Conservation (phyloP, 2,797 vertebrate species). For the Leuciscus waleckii region DNA sequence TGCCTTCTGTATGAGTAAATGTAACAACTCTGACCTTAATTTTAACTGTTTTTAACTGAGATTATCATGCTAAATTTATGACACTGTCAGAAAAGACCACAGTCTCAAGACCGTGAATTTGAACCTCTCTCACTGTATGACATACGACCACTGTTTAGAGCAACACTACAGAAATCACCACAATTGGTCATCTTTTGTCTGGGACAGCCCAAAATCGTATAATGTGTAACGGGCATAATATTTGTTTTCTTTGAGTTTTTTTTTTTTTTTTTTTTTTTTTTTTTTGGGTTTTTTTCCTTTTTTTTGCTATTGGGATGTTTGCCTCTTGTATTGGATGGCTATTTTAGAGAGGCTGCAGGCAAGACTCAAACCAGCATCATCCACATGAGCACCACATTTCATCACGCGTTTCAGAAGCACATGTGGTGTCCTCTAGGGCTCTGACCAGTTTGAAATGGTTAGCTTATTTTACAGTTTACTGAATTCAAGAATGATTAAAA, state of each 20-base stretch:
- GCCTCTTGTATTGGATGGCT: neutral
- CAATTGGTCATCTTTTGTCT: too few species aligned
- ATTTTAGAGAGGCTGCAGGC: neutral
- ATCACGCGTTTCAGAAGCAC: neutral
- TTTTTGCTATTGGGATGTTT: neutral
- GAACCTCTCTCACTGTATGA: too few species aligned
- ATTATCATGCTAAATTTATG: too few species aligned
- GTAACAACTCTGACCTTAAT: neutral
- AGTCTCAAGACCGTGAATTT: too few species aligned
- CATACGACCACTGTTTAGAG: too few species aligned
- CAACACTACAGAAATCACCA: too few species aligned
- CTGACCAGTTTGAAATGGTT: neutral
- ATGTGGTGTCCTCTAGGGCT: neutral
- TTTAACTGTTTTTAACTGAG: neutral
- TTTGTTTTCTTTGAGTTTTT: too few species aligned
- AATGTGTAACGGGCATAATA: too few species aligned
- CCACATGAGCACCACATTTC: neutral
- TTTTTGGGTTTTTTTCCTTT: too few species aligned
- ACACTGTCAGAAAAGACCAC: too few species aligned
- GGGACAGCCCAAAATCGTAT: too few species aligned
- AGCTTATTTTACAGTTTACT: constrained; percentile 1
- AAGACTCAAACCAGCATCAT: neutral
- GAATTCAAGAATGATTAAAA: neutral
- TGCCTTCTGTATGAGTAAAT: neutral
- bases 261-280: neutral